Base-by-base conservation (phyloP, 2,888 invertebrate species). In the Julus scanicus region DNA sequence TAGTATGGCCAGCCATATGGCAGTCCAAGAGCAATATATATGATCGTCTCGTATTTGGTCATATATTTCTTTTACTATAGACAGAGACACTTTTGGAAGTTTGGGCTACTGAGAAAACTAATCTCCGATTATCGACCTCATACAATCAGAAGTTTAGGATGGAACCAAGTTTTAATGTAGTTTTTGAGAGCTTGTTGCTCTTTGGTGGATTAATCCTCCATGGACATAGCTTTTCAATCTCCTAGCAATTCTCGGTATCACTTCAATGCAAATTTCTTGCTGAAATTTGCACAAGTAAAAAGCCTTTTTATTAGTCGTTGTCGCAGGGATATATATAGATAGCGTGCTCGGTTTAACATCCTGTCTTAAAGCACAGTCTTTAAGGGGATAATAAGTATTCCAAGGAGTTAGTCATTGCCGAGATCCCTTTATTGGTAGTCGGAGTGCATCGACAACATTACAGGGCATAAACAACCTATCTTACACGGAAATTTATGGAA, bases 401-500 rank as follows among this genome's bases (percentile, higher is more conserved):
- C 8, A 29, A 29, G 71, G 29, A 71, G 71, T 71, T 71, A 71
- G 71, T 71, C 71, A 29, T 71, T 71, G 71, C 71, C 29, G 20
- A 29, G 29, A 11, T 3, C n/a, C 29, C 29, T 9, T 71, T 29
- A 29, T 71, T 71, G 71, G 71, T 71, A 71, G 71, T 71, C 71
- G 9, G 13, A 11, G 11, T 71, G 29, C 71, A 29, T 71, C 71
- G 71, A 63, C 63, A 63, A 71, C 71, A 71, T 71, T 71, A 71
- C 71, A 71, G 9, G 29, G 71, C 71, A 71, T 71, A 71, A 71
- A 71, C 71, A 71, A 71, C 29, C 71, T 71, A 71, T 71, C 71
- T 71, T 29, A 71, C 71, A 71, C 71, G 71, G 11, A 71, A 71
- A 71, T 71, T 71, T 71, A 71, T 71, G 71, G 71, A 71, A 71